These are phyloP conservation scores for Oncorhynchus gorbuscha DNA, from an alignment of 2,113 vertebrate genomes.

Conservation along the genomic window DNA sequence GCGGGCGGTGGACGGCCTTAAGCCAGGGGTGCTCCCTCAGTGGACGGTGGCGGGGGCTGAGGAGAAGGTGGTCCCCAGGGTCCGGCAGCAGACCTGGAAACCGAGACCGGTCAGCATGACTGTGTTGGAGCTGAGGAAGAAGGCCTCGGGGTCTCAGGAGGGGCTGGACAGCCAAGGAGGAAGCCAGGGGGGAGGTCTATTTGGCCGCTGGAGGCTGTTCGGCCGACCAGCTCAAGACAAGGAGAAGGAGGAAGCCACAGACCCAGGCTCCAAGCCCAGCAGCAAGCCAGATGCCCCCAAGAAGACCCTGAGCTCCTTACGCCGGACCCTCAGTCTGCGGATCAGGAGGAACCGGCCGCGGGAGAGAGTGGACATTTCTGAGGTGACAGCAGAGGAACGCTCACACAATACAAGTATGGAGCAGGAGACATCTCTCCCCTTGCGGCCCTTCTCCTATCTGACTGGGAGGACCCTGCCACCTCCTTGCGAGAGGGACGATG, in stretches of 20 bases:
- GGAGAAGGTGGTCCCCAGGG: conserved; percentile 46
- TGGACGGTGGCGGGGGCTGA: background rate
- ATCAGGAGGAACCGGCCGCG: conserved; percentile 77
- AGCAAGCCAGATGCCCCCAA: conserved; percentile 68
- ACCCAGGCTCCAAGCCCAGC: conserved; percentile 18
- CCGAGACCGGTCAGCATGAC: conserved; percentile 86
- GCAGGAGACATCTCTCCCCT: conserved; percentile 65
- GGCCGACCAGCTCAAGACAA: conserved; percentile 55
- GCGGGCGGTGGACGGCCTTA: conserved; percentile 66
- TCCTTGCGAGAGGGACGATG: conserved; percentile 48
- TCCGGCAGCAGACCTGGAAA: conserved; percentile 51
- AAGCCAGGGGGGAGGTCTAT: conserved; percentile 76
- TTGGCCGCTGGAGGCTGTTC: conserved; percentile 85
- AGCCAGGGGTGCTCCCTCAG: conserved; percentile 26
- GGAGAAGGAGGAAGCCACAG: conserved; percentile 21
- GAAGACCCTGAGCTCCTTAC: conserved; percentile 79
- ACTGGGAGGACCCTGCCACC: conserved; percentile 70
- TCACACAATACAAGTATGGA: conserved; percentile 17
- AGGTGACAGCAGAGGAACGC: conserved; percentile 1
- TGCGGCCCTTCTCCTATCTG: conserved; percentile 80
- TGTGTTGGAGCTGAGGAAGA: conserved; percentile 80
- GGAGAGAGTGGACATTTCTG: conserved; percentile 36
- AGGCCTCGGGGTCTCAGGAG: conserved; percentile 49
- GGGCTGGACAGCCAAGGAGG: conserved; percentile 55
- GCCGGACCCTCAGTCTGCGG: conserved; percentile 89